Conservation (phyloP, 2,113 vertebrate species). For the Otolemur garnettii region DNA sequence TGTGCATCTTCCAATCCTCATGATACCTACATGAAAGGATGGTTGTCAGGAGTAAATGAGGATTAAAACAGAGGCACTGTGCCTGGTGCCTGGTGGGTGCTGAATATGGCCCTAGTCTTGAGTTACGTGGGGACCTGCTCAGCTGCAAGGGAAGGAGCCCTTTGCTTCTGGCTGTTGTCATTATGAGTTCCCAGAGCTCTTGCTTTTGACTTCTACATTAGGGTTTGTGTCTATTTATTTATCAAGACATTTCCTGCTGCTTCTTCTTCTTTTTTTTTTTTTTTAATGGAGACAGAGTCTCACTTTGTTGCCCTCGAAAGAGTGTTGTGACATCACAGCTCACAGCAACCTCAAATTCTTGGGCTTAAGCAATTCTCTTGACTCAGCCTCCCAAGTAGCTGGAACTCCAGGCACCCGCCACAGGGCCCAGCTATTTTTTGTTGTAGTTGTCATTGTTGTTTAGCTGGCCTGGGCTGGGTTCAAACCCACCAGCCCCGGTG, state of each 20-base stretch:
- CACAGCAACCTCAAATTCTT: too few species aligned
- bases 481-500: too few species aligned
- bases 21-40: background rate
- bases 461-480: too few species aligned
- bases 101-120: background rate
- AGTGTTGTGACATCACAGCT: too few species aligned
- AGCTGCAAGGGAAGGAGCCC: background rate
- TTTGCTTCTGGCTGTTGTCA: background rate
- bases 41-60: background rate
- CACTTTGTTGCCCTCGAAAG: too few species aligned
- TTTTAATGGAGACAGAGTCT: too few species aligned
- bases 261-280: background rate
- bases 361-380: too few species aligned
- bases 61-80: background rate
- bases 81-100: background rate
- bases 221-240: background rate
- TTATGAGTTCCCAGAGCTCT: background rate
- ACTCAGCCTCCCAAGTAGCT: too few species aligned
- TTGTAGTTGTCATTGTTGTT: too few species aligned
- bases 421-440: too few species aligned
- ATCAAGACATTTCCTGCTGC: conserved; percentile 49
- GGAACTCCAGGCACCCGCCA: too few species aligned
- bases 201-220: background rate
- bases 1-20: background rate
- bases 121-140: background rate